Evolutionary conservation across 2,113 vertebrate species (phyloP), one percentile per base, ranked within the genome.

Genomic region (Oenanthe melanoleuca): DNA sequence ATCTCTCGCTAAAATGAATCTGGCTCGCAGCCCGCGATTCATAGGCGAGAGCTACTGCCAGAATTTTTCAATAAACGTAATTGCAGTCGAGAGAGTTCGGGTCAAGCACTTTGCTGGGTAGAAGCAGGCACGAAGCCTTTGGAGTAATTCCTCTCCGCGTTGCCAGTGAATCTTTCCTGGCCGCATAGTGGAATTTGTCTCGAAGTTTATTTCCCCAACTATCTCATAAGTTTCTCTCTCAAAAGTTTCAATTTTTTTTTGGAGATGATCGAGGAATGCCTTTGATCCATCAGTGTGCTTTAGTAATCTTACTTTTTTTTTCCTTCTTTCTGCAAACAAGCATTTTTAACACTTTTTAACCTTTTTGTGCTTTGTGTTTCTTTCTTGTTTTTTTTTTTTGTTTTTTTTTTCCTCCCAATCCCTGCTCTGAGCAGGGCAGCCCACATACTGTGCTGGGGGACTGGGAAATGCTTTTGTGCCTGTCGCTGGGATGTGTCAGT

Each of bases 371-470:
- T 73, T 53, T 44, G 29, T 55, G 13, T 56, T 56, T 60, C 12
- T 66, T 53, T 28, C 3, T 37, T 44, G 5, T 2, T 21, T 21
- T 18, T 16, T 31, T n/a, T n/a, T n/a, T n/a, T n/a, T n/a, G n/a
- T n/a, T n/a, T n/a, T n/a, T n/a, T n/a, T n/a, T n/a, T n/a, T n/a
- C n/a, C 34, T 37, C 34, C 12, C 10, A 8, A 19, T 57, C 37
- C 33, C 11, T 8, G 24, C 38, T 21, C 2, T 45, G 37, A 79
- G 33, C 18, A 28, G 53, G 47, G 52, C 64, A 66, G 56, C 85
- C 52, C 70, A 20, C 49, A 33, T 63, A 13, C 29, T 0, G 0
- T 28, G 57, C 74, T 38, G 81, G 21, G 22, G 34, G 33, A 26
- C 66, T 14, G 31, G 33, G 55, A 44, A 59, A 18, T 37, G 71